Evolutionary conservation across 2,888 invertebrate species (phyloP), one percentile per base, ranked within the genome.

Genomic region (Cyclophora albipunctata): DNA sequence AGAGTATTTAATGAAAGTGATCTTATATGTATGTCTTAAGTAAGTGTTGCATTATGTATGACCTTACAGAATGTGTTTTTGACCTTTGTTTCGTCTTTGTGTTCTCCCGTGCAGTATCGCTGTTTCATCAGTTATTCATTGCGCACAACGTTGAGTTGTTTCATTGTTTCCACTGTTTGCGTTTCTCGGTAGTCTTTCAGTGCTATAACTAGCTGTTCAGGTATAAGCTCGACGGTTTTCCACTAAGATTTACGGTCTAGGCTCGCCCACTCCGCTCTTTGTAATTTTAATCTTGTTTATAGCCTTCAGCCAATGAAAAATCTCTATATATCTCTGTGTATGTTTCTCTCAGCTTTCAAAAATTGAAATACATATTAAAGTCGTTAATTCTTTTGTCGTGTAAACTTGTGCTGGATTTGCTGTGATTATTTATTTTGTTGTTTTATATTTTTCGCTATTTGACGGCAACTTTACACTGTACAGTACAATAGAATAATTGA

Each of bases 231-330:
- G 54, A 54, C 54, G 52, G 64, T 60, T 66, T 66, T 62, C 51
- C 59, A 49, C 42, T 34, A 50, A 71, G 75, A 78, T 78, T 78
- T 75, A 81, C 71, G 55, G 52, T 50, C 62, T 53, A 54, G 58
- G 43, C 60, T 64, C 66, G 64, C 67, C 67, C 66, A 68, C 63
- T 69, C 59, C 48, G 59, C 64, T 60, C 59, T 58, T 53, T 78
- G 76, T 78, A 79, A 80, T 80, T 77, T 78, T 78, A 80, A 81
- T 78, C 73, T 74, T 76, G 71, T 83, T 80, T 81, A 76, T 75
- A 54, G 71, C 62, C 57, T 56, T 63, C 57, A 47, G 53, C 58
- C 55, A 43, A 53, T 54, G 62, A 65, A 73, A 71, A 64, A 64
- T n/a, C n/a, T n/a, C n/a, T n/a, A n/a, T n/a, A n/a, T n/a, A 59